Conservation (phyloP, 2,797 vertebrate genomes). For the Pseudomugil gertrudae region DNA sequence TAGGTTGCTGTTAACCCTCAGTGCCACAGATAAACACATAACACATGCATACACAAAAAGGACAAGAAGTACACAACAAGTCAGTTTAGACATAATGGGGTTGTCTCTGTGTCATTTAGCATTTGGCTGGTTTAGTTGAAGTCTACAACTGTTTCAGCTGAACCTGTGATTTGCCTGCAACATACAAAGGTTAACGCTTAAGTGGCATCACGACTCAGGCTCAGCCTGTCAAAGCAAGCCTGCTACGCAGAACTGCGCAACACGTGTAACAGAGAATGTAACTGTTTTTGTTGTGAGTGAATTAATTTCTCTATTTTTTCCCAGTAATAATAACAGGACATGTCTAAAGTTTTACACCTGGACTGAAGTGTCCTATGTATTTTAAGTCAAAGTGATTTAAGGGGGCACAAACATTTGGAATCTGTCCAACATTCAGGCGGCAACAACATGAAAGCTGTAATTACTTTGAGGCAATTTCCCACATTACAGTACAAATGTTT, state of each 20-base stretch:
- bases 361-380: too few species aligned
- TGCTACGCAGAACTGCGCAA: constrained; percentile 1
- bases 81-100: constrained; percentile 1
- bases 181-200: constrained; percentile 8
- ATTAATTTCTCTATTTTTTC: neutral
- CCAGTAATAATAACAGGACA: too few species aligned
- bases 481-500: too few species aligned
- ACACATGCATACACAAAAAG: neutral
- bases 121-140: constrained; percentile 1
- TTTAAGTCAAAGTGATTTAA: too few species aligned
- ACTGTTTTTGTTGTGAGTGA: neutral
- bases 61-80: constrained; percentile 5
- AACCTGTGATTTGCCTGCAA: neutral
- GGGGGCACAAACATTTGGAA: too few species aligned
- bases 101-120: constrained; percentile 18
- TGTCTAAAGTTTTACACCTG: too few species aligned
- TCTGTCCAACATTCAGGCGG: too few species aligned
- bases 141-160: neutral
- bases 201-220: neutral
- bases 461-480: too few species aligned
- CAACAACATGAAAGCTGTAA: too few species aligned
- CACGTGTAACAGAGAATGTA: neutral
- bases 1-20: neutral
- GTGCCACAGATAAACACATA: neutral
- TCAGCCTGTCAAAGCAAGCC: neutral